phyloP scores from a whole-genome alignment of 2,797 vertebrate species.

The Pangasius djambal region DNA sequence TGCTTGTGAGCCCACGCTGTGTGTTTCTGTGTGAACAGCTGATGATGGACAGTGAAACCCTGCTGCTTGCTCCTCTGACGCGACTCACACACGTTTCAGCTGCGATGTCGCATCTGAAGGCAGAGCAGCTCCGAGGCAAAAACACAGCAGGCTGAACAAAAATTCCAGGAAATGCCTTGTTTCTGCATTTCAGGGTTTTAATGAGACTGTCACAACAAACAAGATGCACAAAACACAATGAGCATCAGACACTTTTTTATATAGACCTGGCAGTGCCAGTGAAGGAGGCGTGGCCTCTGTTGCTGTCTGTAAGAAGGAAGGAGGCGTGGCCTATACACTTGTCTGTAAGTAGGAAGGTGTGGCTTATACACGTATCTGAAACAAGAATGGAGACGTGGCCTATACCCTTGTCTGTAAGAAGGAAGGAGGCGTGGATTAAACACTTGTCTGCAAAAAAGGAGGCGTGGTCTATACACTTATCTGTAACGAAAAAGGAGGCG shows the following conservation, averaged over 20 bases:
- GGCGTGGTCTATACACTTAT: neutral
- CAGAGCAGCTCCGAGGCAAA: neutral
- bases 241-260: neutral
- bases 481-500: neutral
- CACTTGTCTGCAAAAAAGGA: neutral
- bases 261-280: neutral
- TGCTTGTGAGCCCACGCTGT: slow-evolving; percentile 42
- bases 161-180: neutral
- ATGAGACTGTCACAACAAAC: neutral
- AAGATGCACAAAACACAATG: neutral
- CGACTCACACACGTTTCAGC: slow-evolving; percentile 17
- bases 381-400: neutral
- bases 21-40: slow-evolving; percentile 45
- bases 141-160: neutral
- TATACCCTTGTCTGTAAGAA: neutral
- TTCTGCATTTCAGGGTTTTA: neutral
- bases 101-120: slow-evolving; percentile 17
- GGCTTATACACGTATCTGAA: fast-evolving
- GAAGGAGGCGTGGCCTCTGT: neutral
- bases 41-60: slow-evolving; percentile 18
- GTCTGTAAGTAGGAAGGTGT: neutral
- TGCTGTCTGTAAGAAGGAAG: neutral
- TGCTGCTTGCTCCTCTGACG: slow-evolving; percentile 7
- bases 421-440: neutral
- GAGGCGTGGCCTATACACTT: neutral